A percentile compares a stretch with the other conserved stretches of the same genome.
phyloP scores from a whole-genome alignment of 2,113 vertebrate genomes.

The Microcebus tavaratra region DNA sequence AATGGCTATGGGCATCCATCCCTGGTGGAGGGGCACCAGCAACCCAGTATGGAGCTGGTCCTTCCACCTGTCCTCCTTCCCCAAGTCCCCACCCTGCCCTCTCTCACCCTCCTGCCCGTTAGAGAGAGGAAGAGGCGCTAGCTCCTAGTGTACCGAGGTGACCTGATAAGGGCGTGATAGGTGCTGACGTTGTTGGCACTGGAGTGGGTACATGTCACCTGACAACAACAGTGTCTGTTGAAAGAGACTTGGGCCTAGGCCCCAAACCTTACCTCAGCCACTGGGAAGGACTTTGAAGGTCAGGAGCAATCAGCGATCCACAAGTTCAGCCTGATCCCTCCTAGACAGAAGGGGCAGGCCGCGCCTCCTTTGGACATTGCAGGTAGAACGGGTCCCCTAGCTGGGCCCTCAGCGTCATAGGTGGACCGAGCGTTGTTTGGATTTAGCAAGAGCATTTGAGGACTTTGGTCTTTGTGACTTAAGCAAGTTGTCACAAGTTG shows the following conservation, averaged over 20 bases:
- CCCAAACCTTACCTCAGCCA: slow-evolving; percentile 38
- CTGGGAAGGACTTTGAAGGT: neutral
- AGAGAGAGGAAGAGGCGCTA: neutral
- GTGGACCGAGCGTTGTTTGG: neutral
- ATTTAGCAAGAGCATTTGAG: slow-evolving; percentile 22
- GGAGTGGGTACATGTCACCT: slow-evolving; percentile 28
- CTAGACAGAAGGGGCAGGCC: neutral
- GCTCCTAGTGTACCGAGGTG: slow-evolving; percentile 19
- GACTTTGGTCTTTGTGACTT: slow-evolving; percentile 26
- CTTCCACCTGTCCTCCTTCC: neutral
- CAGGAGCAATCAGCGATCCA: neutral
- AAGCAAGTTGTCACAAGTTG: slow-evolving; percentile 37
- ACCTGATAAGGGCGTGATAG: slow-evolving; percentile 36
- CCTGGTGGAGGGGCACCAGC: neutral
- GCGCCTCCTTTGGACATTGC: neutral
- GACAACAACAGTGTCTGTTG: slow-evolving; percentile 16
- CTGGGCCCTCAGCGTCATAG: neutral
- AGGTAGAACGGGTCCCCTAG: neutral
- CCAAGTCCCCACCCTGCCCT: neutral
- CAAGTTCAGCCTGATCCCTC: neutral
- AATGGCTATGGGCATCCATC: neutral
- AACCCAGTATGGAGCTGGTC: neutral
- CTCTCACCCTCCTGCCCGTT: neutral
- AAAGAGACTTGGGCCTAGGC: slow-evolving; percentile 44
- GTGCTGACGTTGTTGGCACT: slow-evolving; percentile 13